Base-by-base conservation (phyloP, 2,797 vertebrate genomes). In the Girardinus metallicus region DNA sequence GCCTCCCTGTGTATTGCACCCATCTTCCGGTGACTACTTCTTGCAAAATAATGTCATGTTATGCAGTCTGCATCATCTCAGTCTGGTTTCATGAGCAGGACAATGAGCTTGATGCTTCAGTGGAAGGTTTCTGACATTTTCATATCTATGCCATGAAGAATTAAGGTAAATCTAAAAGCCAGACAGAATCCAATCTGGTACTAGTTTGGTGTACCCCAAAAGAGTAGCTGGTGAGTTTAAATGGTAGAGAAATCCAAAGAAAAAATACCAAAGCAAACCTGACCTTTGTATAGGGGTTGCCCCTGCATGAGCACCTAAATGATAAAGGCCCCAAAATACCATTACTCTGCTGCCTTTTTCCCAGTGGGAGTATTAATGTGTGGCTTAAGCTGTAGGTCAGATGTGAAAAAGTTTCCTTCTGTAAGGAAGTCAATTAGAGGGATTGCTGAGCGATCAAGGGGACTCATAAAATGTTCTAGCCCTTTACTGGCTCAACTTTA, bases 351-450 rank as follows among this genome's bases (percentile, higher is more conserved):
- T 57, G 34, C 74, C 16, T 73, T 53, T 43, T 81, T 49, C 39
- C 73, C 83, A 74, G 70, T 84, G 81, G 85, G 80, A n/a, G 73
- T 60, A 62, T 68, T 87, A 84, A 88, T 79, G 73, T 80, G 68
- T 82, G 70, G 51, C 79, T 86, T 75, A 76, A 74, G 80, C 81
- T 78, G 73, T 74, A 68, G 82, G 81, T 82, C 75, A 74, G 49
- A 79, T 47, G 64, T n/a, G 55, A 68, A 82, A 29, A 75, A 36
- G 76, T 68, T 76, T 47, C 85, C 87, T 34, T 57, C 80, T 83
- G 86, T 75, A 86, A 89, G 80, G 82, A 85, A 86, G 86, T 86
- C 79, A 86, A 87, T 93, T 91, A 86, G 77, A 80, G 77, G 26
- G 72, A 78, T 36, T 81, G 85, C 57, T 77, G 64, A 62, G 39